Evolutionary conservation across 2,888 invertebrate species (phyloP).

Genomic region (Seladonia tumulorum): DNA sequence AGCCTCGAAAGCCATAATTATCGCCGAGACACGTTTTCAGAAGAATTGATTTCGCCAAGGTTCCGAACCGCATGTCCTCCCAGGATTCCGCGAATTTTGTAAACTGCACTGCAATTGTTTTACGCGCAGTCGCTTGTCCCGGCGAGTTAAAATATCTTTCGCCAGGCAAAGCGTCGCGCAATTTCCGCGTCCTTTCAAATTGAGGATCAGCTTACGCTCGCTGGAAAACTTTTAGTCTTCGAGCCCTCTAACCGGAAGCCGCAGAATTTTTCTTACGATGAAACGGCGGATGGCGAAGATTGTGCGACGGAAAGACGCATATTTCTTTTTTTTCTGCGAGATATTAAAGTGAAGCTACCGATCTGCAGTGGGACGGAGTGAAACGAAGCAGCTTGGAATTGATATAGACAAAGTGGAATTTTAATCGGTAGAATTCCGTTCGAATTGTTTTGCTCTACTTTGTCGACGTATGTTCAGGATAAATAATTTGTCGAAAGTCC

Average conservation of each 20-base stretch:
- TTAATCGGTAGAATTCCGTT: neutral
- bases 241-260: neutral
- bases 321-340: neutral
- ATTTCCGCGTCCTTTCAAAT: neutral
- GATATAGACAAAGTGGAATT: neutral
- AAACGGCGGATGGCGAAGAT: neutral
- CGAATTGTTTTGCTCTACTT: neutral
- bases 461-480: no score
- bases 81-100: neutral
- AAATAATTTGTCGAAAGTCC: no score
- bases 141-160: neutral
- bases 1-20: no score
- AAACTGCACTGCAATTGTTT: neutral
- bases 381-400: neutral
- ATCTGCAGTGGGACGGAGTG: neutral
- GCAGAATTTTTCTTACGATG: neutral
- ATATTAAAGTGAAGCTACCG: neutral
- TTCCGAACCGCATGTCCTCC: neutral
- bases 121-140: neutral
- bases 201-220: neutral
- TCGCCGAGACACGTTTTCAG: no score
- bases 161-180: neutral
- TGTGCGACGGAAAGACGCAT: neutral
- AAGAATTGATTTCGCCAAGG: neutral
- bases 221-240: neutral